phyloP scores from a whole-genome alignment of 2,888 invertebrate genomes.

The Stratiomys singularior region DNA sequence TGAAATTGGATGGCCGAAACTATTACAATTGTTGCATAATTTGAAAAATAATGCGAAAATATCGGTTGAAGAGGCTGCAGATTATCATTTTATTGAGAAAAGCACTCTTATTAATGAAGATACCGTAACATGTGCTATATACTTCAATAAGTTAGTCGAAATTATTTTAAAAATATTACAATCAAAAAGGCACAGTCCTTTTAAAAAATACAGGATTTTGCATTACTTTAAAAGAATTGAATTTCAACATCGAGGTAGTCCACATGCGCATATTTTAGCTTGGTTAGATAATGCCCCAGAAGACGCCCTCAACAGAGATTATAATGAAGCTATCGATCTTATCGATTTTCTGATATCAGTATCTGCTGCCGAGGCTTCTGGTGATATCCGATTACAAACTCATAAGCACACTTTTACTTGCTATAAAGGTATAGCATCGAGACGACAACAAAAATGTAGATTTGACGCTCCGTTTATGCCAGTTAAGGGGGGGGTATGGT shows the following conservation, averaged over 20 bases:
- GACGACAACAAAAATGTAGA: no score
- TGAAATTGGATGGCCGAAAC: slow-evolving; percentile 60
- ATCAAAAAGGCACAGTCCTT: slow-evolving; percentile 54
- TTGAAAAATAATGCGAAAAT: slow-evolving; percentile 33
- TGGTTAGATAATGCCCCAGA: no score
- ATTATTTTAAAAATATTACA: slow-evolving; percentile 48
- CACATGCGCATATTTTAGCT: no score
- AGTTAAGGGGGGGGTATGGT: no score
- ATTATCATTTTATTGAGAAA: slow-evolving; percentile 50
- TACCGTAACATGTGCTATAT: slow-evolving; percentile 53
- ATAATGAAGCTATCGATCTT: no score
- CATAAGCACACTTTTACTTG: no score
- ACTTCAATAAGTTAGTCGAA: slow-evolving; percentile 52
- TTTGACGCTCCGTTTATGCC: no score
- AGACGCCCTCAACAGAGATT: no score
- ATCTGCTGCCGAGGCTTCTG: no score
- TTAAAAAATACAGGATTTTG: slow-evolving; percentile 54
- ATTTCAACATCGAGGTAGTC: slow-evolving; percentile 62
- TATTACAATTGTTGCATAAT: slow-evolving; percentile 60
- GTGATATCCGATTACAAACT: no score
- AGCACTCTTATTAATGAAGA: slow-evolving; percentile 54
- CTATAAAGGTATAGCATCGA: no score
- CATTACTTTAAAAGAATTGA: slow-evolving; percentile 59
- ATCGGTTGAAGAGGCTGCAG: background rate
- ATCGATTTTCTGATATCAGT: no score